Base-by-base conservation (phyloP, 2,113 vertebrate genomes). In the Noturus placidus region DNA sequence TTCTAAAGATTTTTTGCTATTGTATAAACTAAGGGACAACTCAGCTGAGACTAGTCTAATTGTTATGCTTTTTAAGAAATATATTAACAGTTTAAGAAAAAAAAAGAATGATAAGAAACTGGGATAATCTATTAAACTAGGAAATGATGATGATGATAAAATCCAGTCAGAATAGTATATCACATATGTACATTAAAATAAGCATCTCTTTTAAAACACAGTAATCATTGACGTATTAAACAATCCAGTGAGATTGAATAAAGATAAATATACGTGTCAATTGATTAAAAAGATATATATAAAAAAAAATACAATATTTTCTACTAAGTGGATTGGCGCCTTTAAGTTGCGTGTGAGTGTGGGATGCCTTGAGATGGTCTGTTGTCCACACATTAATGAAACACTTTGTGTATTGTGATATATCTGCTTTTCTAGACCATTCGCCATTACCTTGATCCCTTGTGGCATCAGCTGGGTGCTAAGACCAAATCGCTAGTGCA, bases 401-500 rank as follows among this genome's bases (percentile, higher is more conserved):
- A 67, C 27, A 13, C 59, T 63, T n/a, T 57, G 54, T 90, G 56
- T 38, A 15, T 93, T 85, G 70, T 84, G 33, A 70, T 88, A 92
- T 88, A 92, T 88, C 11, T 87, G 35, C 92, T 52, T 87, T 93
- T 92, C 83, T 92, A 99, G 98, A 98, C 96, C 59, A 96, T 99
- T 86, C 96, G 96, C 59, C 97, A 99, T 91, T 99, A 99, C 90
- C 93, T 99, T 87, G 97, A 99, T 93, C 98, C 98, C 57, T 90
- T 99, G 86, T 99, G 98, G 98, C 98, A 99, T 92, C 98, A 99
- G 50, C 96, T 99, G 86, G 98, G 98, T 90, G 92, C 96, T 5
- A 99, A 98, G 88, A 99, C 98, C 22, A 99, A 98, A 90, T 97
- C 96, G 33, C 92, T 99, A 91, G 98, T 99, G 52, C 98, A 99